Conservation (phyloP, 1,140 invertebrate species). For the Halyomorpha halys region DNA sequence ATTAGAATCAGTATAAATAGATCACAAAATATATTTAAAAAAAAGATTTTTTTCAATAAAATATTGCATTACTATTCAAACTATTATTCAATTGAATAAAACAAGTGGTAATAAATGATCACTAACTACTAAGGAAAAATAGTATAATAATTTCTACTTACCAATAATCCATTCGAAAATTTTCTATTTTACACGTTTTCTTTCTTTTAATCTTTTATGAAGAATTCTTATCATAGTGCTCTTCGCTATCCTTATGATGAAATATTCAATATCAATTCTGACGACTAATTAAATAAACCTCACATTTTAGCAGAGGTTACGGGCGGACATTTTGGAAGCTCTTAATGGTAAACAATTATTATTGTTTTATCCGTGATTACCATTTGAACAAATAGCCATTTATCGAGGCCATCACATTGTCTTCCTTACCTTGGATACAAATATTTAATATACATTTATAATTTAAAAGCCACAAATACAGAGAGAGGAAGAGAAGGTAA, state of each 20-base stretch:
- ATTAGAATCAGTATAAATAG: too few relatives aligned
- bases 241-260: background rate
- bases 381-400: background rate
- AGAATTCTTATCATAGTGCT: background rate
- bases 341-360: constrained; percentile 1
- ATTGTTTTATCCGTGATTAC: background rate
- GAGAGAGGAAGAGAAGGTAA: background rate
- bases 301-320: background rate
- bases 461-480: constrained; percentile 3
- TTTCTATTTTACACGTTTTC: background rate
- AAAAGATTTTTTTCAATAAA: background rate
- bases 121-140: background rate
- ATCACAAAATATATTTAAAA: background rate
- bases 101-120: background rate
- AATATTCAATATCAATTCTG: background rate
- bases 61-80: background rate
- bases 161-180: background rate
- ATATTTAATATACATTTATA: constrained; percentile 22
- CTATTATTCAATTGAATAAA: background rate
- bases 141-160: background rate
- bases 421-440: constrained; percentile 25
- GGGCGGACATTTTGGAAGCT: constrained; percentile 12
- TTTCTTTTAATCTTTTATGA: background rate
- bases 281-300: background rate
- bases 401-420: background rate